Conservation (phyloP, 2,113 vertebrate species). For the Oophaga pumilio region DNA sequence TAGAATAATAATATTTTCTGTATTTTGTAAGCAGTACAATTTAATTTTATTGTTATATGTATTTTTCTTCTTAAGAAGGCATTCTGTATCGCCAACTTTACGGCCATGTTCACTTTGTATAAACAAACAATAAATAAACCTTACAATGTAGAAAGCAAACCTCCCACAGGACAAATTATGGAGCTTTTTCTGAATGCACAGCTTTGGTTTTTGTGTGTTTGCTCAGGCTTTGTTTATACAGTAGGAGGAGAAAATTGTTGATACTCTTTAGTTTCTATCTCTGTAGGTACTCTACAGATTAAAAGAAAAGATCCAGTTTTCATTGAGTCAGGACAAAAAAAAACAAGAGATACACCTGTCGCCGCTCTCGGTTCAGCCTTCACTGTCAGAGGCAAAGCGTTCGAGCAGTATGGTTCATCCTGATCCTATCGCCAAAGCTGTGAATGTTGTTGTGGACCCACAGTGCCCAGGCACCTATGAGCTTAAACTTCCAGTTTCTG, state of each 20-base stretch:
- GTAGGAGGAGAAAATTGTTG: conserved; percentile 48
- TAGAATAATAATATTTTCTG: background rate
- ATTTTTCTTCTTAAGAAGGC: background rate
- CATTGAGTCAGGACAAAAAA: conserved; percentile 85
- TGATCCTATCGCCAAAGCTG: conserved; percentile 73
- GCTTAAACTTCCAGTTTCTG: conserved; percentile 75
- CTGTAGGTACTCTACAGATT: conserved; percentile 88
- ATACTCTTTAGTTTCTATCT: conserved; percentile 60
- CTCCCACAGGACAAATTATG: conserved; percentile 52
- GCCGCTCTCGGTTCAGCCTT: conserved; percentile 69
- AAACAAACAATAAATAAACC: conserved; percentile 48
- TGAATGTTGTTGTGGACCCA: conserved; percentile 73
- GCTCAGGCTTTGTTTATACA: conserved; percentile 56
- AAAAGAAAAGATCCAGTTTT: conserved; percentile 87
- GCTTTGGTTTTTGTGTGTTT: conserved; percentile 45
- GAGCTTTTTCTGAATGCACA: conserved; percentile 32
- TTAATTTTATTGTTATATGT: background rate
- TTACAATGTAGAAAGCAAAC: conserved; percentile 49
- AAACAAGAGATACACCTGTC: conserved; percentile 81
- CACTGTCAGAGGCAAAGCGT: conserved; percentile 72
- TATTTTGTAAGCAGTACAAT: background rate
- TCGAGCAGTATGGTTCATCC: conserved; percentile 85
- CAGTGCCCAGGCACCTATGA: conserved; percentile 76
- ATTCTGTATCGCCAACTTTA: background rate
- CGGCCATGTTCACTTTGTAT: background rate